Evolutionary conservation across 2,797 vertebrate species (phyloP).

Genomic region (Garrulus glandarius): DNA sequence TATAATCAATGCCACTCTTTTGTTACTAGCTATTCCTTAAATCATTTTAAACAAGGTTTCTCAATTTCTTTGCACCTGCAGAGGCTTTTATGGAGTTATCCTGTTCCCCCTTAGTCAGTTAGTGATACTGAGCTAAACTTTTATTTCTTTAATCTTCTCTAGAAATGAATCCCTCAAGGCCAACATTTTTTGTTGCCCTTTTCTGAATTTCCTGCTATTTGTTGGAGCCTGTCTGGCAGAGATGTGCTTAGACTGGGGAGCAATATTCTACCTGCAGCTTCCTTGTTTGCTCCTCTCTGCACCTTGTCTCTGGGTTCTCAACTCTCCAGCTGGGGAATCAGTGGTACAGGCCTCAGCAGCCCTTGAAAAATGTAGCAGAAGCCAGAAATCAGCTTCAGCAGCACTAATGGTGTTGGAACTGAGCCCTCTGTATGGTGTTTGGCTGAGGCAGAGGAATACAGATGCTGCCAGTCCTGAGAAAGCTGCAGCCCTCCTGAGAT

Average conservation of each 20-base stretch:
- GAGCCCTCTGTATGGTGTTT: not conserved
- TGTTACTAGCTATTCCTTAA: not conserved
- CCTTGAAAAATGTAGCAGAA: not conserved
- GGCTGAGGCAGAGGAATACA: not conserved
- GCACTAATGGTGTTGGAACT: not conserved
- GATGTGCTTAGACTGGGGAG: not conserved
- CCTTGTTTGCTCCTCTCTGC: not conserved
- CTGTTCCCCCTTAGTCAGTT: not conserved
- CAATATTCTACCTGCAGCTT: not conserved
- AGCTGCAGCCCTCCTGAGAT: not conserved
- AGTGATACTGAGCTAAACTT: not conserved
- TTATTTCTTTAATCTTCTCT: conserved; percentile 6
- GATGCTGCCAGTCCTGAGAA: not conserved
- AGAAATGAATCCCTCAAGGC: not conserved
- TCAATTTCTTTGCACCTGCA: not conserved
- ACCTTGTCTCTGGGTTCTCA: not conserved
- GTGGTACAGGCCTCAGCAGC: not conserved
- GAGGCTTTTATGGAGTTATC: not conserved
- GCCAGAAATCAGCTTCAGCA: not conserved
- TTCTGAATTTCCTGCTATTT: not conserved
- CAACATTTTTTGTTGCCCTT: not conserved
- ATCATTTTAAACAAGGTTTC: not conserved
- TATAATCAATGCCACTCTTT: not conserved
- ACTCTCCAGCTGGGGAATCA: not conserved
- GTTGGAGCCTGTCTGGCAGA: not conserved